These are phyloP conservation scores for Murina feae DNA, from an alignment of 2,113 vertebrate species.

Conservation along the genomic window DNA sequence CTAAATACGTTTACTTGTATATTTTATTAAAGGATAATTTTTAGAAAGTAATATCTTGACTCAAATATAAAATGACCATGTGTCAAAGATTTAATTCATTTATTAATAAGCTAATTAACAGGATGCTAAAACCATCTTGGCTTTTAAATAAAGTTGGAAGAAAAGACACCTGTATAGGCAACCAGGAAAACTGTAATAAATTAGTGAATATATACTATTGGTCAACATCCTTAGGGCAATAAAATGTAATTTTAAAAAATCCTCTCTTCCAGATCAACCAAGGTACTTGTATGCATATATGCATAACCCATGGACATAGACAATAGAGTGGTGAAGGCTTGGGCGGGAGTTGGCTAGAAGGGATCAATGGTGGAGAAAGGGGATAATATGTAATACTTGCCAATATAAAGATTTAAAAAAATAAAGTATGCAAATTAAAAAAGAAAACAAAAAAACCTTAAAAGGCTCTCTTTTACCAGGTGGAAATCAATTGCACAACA, in stretches of 20 bases:
- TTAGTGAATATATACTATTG: constrained; percentile 21
- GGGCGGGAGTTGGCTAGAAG: too few species aligned
- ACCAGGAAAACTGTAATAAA: constrained; percentile 4
- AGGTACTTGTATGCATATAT: not conserved
- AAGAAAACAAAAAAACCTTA: not conserved
- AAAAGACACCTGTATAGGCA: not conserved
- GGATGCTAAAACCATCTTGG: not conserved
- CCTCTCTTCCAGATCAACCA: not conserved
- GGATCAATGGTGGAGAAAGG: too few species aligned
- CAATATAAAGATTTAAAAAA: too few species aligned
- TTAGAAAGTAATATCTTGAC: not conserved
- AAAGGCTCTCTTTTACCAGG: not conserved
- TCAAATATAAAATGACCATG: constrained; percentile 22
- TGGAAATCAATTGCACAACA: not conserved
- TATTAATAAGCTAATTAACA: constrained; percentile 32
- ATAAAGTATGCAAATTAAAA: too few species aligned
- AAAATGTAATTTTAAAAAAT: not conserved
- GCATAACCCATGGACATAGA: too few species aligned
- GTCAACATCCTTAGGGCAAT: not conserved
- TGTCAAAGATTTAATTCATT: constrained; percentile 33
- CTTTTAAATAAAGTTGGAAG: constrained; percentile 34
- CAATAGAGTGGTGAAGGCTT: too few species aligned
- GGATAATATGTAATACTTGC: too few species aligned
- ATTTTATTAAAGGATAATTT: constrained; percentile 40
- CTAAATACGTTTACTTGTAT: not conserved